These are phyloP conservation scores for Sciurus carolinensis DNA, from an alignment of 2,797 vertebrate genomes.

Conservation along the genomic window DNA sequence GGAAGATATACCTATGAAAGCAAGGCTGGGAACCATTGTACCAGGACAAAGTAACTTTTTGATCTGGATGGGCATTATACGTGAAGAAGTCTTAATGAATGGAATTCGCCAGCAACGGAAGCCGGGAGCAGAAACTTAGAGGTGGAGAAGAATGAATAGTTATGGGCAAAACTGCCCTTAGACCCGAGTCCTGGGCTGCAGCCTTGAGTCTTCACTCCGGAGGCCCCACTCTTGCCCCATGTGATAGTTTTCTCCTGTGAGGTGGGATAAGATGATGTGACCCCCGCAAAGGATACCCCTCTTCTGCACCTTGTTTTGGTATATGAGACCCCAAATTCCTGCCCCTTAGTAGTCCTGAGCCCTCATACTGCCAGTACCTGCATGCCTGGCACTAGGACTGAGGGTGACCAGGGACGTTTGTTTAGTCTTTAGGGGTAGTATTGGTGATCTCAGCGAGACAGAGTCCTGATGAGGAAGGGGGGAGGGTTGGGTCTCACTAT, in stretches of 20 bases:
- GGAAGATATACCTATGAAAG: background rate
- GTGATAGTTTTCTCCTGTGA: background rate
- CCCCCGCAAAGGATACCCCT: background rate
- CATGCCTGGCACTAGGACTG: background rate
- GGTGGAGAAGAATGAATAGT: background rate
- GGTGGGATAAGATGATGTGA: background rate
- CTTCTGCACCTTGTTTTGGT: background rate
- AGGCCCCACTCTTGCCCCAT: too few relatives aligned
- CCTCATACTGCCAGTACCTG: background rate
- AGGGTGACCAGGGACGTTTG: background rate
- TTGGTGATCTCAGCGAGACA: background rate
- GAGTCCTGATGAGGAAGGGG: background rate
- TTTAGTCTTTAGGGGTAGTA: background rate
- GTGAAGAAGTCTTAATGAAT: background rate
- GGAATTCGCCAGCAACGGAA: background rate
- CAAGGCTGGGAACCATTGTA: background rate
- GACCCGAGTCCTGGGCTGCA: background rate
- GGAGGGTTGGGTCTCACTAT: background rate
- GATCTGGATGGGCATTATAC: background rate
- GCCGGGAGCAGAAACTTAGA: background rate
- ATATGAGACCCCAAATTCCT: background rate
- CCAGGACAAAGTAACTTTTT: background rate
- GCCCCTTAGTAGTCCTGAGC: background rate
- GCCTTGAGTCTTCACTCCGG: background rate
- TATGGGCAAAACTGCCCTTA: background rate